Evolutionary conservation across 2,888 invertebrate genomes (phyloP).

Genomic region (Hecatera dysodea): DNA sequence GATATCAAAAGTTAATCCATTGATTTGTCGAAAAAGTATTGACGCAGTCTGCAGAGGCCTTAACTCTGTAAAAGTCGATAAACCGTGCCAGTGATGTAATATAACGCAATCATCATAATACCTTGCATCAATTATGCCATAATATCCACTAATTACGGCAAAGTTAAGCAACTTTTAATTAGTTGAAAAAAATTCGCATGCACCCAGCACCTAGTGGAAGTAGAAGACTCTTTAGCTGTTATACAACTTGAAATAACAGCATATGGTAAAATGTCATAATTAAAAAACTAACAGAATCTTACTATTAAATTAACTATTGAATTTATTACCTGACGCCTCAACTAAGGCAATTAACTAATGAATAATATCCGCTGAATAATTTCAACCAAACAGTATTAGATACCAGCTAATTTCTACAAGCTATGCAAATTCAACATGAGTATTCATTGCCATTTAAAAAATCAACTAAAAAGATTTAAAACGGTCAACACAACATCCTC

Average conservation of each 20-base stretch:
- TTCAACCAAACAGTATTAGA: slow-evolving; percentile 13
- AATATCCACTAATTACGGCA: slow-evolving; percentile 64
- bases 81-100: slow-evolving; percentile 61
- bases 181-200: slow-evolving; percentile 57
- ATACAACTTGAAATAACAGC: slow-evolving; percentile 26
- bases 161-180: slow-evolving; percentile 69
- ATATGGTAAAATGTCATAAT: background rate
- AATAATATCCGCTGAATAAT: slow-evolving; percentile 9
- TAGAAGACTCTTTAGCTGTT: slow-evolving; percentile 20
- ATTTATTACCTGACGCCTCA: background rate
- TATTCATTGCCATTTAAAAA: slow-evolving; percentile 39
- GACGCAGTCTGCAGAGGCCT: background rate
- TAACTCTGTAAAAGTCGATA: slow-evolving; percentile 57
- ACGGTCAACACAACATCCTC: slow-evolving; percentile 34
- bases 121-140: slow-evolving; percentile 50
- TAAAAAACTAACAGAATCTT: slow-evolving; percentile 12
- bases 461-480: slow-evolving; percentile 35
- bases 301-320: slow-evolving; percentile 13
- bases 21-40: background rate
- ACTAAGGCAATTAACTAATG: too few relatives aligned
- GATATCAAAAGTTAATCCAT: too few relatives aligned
- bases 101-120: slow-evolving; percentile 49
- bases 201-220: slow-evolving; percentile 19
- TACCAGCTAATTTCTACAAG: slow-evolving; percentile 10
- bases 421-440: slow-evolving; percentile 38